Evolutionary conservation across 2,113 vertebrate species (phyloP), one percentile per base, ranked within the genome.

Genomic region (Periophthalmus modestus): DNA sequence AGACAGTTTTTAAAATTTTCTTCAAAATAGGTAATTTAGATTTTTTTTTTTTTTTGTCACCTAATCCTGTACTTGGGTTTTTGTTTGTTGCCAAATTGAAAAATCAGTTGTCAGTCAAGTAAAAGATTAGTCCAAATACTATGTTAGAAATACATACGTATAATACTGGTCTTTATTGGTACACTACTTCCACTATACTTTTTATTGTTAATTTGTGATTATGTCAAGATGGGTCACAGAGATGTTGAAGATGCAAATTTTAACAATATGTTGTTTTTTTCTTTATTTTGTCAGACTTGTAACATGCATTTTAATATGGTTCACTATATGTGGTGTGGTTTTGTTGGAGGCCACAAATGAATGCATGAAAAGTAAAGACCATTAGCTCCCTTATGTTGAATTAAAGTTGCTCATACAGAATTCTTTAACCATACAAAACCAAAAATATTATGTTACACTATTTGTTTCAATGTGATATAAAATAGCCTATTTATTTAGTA

Each of bases 101-200:
- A 34, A 72, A 62, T n/a, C n/a, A 66, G 70, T 4, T 54, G 70
- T 57, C 5, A n/a, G 24, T 73, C 80, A 71, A 71, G 87, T 86
- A 77, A 50, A 48, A 23, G 39, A 24, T 55, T 5, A 11, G 15
- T 52, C 18, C 11, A 43, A 43, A 48, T 48, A 48, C 47, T 15
- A 48, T 48, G 16, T 48, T 43, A 43, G 7, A 43, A 43, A 43
- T 43, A 43, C 39, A 9, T 9, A 43, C 39, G 5, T 50, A 50
- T 50, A 50, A 50, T 16, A 15, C 15, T 43, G 10, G 39, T 43
- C 48, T 50, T 50, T 50, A 50, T 5, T 5, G 15, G 15, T 50
- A 50, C 11, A 47, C 9, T 2, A 47, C 16, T 52, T 52, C 3
- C 9, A 39, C 36, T 7, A 39, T 39, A 39, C 5, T 39, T 39